phyloP scores from a whole-genome alignment of 2,113 vertebrate species.

The Pangasianodon gigas region DNA sequence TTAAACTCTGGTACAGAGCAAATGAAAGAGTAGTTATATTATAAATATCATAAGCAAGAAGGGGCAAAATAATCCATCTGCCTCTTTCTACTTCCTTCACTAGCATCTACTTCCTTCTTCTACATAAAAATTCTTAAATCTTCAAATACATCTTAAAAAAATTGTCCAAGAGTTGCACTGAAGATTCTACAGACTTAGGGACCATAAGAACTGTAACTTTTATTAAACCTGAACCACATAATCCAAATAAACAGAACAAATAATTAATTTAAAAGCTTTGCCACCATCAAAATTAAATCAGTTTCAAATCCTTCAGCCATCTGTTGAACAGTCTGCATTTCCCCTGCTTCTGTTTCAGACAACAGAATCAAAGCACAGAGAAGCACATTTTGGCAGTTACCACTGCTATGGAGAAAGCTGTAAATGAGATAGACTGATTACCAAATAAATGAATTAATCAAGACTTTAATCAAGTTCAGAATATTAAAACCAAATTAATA shows the following conservation, averaged over 20 bases:
- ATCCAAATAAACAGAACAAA: not conserved
- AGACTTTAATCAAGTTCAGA: not conserved
- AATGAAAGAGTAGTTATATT: not conserved
- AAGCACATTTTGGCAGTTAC: not conserved
- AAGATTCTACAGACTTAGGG: not conserved
- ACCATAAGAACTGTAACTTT: not conserved
- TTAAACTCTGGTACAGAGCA: not conserved
- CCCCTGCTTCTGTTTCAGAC: not conserved
- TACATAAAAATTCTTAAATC: not conserved
- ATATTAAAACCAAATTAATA: not conserved
- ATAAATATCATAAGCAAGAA: not conserved
- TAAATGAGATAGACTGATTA: slow-evolving; percentile 12
- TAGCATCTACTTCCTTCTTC: not conserved
- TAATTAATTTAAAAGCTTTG: not conserved
- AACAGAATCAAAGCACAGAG: slow-evolving; percentile 7
- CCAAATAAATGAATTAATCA: not conserved
- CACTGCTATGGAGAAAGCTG: not conserved
- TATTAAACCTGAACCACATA: not conserved
- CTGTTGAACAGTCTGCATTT: slow-evolving; percentile 20
- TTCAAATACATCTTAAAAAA: not conserved
- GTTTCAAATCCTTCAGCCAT: slow-evolving; percentile 9
- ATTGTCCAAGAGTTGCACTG: not conserved
- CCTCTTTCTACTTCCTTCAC: not conserved
- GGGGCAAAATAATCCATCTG: not conserved
- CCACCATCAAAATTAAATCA: slow-evolving; percentile 13